A percentile compares a stretch with the other conserved stretches of the same genome.
phyloP scores from a whole-genome alignment of 2,797 vertebrate species.

The Taenioides sp. region DNA sequence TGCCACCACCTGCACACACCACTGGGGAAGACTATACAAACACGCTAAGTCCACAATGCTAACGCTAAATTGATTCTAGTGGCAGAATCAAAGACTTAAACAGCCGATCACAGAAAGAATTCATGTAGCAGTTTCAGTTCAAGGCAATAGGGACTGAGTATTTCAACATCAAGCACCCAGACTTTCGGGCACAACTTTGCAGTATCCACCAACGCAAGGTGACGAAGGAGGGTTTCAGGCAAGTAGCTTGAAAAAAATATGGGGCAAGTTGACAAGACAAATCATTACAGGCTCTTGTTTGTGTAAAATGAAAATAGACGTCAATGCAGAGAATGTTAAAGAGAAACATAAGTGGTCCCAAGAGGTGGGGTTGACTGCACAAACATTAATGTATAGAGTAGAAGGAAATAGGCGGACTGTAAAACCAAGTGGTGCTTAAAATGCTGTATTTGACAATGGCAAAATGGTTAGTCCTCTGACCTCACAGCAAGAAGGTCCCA shows the following conservation, averaged over 20 bases:
- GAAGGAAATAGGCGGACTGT: background rate
- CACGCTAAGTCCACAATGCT: constrained; percentile 47
- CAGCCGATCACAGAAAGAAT: constrained; percentile 25
- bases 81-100: constrained; percentile 28
- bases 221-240: constrained; percentile 27
- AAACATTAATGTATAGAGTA: constrained; percentile 1
- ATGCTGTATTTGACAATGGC: background rate
- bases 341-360: constrained; percentile 47
- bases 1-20: constrained; percentile 68
- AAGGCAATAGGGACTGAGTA: constrained; percentile 22
- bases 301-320: constrained; percentile 62
- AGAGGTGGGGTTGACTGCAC: constrained; percentile 28
- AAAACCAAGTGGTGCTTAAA: background rate
- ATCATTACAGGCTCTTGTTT: constrained; percentile 52
- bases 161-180: constrained; percentile 35
- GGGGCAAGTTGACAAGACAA: constrained; percentile 29
- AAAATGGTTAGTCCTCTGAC: background rate
- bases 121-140: constrained; percentile 16
- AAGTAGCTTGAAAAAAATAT: constrained; percentile 20
- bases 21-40: constrained; percentile 48
- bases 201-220: constrained; percentile 24
- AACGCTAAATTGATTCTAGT: constrained; percentile 40
- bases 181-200: constrained; percentile 34
- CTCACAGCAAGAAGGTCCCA: background rate
- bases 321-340: constrained; percentile 39